Conservation (phyloP, 2,888 invertebrate genomes). For the Clepsis dumicolana region DNA sequence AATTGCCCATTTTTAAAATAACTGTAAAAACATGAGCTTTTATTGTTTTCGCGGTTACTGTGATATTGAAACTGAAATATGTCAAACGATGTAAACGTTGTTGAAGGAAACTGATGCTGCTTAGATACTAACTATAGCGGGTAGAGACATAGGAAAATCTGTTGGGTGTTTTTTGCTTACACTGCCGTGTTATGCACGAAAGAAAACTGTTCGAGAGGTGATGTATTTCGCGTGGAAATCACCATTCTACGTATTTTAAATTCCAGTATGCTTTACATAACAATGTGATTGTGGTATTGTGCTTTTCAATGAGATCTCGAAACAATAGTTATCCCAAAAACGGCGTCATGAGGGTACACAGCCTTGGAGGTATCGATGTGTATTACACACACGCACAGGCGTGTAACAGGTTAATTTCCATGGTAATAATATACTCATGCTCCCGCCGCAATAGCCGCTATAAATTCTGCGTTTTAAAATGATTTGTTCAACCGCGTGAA, state of each 20-base stretch:
- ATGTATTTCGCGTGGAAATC: too few relatives aligned
- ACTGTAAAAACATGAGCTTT: not conserved
- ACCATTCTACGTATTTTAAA: too few relatives aligned
- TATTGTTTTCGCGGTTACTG: conserved; percentile 19
- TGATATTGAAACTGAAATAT: not conserved
- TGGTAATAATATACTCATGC: conserved; percentile 12
- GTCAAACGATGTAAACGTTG: not conserved
- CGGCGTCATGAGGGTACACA: not conserved
- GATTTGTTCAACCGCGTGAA: conserved; percentile 14
- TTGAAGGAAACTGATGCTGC: not conserved
- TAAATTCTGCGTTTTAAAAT: not conserved
- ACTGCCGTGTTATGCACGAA: not conserved
- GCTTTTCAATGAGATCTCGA: too few relatives aligned
- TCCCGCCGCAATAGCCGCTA: not conserved
- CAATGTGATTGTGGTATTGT: too few relatives aligned
- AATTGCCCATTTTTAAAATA: conserved; percentile 33
- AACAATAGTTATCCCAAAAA: not conserved
- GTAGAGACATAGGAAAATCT: too few relatives aligned
- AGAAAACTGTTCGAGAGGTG: too few relatives aligned
- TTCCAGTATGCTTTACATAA: too few relatives aligned
- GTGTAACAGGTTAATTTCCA: conserved; percentile 13
- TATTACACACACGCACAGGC: not conserved
- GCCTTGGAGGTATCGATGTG: not conserved
- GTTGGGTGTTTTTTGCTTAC: too few relatives aligned
- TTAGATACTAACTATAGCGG: too few relatives aligned